phyloP scores from a whole-genome alignment of 2,113 vertebrate species.

The Phyllostomus discolor region DNA sequence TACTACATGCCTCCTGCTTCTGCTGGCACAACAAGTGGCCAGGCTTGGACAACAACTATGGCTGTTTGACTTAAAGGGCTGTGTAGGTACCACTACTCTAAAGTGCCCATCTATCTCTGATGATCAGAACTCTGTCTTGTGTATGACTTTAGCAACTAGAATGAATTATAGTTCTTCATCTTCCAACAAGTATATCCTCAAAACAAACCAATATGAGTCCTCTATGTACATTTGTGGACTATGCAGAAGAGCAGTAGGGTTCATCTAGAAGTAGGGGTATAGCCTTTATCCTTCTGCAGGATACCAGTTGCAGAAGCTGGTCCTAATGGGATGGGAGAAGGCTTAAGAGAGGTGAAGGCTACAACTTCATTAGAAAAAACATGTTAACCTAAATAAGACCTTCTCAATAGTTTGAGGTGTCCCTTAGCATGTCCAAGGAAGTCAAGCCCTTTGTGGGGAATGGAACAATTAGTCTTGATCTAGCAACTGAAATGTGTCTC shows the following conservation, averaged over 20 bases:
- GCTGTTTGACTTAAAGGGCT: background rate
- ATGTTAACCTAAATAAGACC: background rate
- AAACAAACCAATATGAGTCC: background rate
- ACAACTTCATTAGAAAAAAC: background rate
- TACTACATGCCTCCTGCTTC: background rate
- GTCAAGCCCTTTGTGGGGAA: conserved; percentile 11
- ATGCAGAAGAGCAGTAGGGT: background rate
- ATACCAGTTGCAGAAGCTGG: background rate
- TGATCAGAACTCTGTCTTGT: background rate
- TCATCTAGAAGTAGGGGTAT: background rate
- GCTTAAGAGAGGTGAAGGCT: background rate
- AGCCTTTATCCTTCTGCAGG: background rate
- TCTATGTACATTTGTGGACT: background rate
- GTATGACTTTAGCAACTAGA: background rate
- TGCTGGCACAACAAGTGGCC: background rate
- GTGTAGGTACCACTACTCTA: background rate
- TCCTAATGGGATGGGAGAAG: background rate
- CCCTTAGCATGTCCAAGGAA: background rate
- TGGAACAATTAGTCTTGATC: background rate
- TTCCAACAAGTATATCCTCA: background rate
- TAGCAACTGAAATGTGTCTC: background rate
- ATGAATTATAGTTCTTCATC: background rate
- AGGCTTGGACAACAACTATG: background rate
- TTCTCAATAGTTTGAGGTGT: background rate
- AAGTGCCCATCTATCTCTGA: background rate